These are phyloP conservation scores for Pampus argenteus DNA, from an alignment of 2,797 vertebrate genomes.

Conservation along the genomic window DNA sequence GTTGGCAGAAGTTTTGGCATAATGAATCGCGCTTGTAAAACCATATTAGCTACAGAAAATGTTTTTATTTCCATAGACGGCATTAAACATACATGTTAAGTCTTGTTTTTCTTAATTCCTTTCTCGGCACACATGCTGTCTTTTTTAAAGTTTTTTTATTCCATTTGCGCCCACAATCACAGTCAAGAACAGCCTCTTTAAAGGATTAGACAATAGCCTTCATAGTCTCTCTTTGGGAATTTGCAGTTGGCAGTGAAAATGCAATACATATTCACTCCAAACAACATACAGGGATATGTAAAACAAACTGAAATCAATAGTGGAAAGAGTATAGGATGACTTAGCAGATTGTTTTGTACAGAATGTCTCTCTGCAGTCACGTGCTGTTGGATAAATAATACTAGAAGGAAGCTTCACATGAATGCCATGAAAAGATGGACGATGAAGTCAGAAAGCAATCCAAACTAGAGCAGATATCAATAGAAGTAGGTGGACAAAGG, in stretches of 20 bases:
- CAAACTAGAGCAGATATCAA: too few species aligned
- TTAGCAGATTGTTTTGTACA: slow-evolving; percentile 19
- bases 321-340: slow-evolving; percentile 55
- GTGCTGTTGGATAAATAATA: not conserved
- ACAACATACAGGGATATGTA: slow-evolving; percentile 45
- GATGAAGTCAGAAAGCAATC: slow-evolving; percentile 1
- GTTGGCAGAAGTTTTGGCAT: slow-evolving; percentile 12
- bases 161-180: slow-evolving; percentile 44
- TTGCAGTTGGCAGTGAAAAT: slow-evolving; percentile 54
- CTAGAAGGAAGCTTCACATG: slow-evolving; percentile 30
- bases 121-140: slow-evolving; percentile 12
- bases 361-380: slow-evolving; percentile 15
- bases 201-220: slow-evolving; percentile 45
- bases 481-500: too few species aligned
- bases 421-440: not conserved
- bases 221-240: slow-evolving; percentile 41
- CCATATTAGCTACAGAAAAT: slow-evolving; percentile 20
- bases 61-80: slow-evolving; percentile 37
- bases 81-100: slow-evolving; percentile 18
- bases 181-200: slow-evolving; percentile 42
- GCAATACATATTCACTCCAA: slow-evolving; percentile 50
- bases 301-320: slow-evolving; percentile 53
- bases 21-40: slow-evolving; percentile 26
- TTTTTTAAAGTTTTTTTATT: slow-evolving; percentile 31
- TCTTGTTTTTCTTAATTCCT: slow-evolving; percentile 38